A percentile compares a stretch with the other conserved stretches of the same genome.
Conservation (phyloP, 2,888 invertebrate genomes). For the Lasioglossum figueresi region DNA sequence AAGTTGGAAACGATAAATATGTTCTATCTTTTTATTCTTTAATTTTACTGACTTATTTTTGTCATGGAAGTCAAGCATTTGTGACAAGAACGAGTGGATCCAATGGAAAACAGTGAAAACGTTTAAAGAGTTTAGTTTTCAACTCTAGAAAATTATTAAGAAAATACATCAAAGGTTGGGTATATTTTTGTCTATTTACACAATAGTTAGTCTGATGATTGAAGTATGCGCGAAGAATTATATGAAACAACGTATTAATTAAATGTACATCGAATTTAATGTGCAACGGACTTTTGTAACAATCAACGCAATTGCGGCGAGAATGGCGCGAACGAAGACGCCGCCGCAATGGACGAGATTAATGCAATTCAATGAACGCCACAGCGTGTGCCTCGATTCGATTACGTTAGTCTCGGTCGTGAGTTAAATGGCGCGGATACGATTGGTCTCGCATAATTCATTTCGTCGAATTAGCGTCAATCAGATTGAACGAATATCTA, state of each 20-base stretch:
- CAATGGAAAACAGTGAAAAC: too few species aligned
- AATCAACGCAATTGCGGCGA: slow-evolving; percentile 27
- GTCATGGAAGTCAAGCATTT: too few species aligned
- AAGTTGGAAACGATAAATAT: too few species aligned
- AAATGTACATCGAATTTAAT: slow-evolving; percentile 17
- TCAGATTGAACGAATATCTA: not conserved
- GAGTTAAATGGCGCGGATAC: slow-evolving; percentile 59
- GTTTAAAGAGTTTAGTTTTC: too few species aligned
- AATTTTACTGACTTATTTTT: too few species aligned
- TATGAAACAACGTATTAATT: not conserved
- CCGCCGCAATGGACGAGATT: slow-evolving; percentile 46
- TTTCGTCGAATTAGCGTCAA: not conserved
- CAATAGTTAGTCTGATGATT: not conserved
- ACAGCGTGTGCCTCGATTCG: slow-evolving; percentile 67
- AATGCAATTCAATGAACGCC: slow-evolving; percentile 70
- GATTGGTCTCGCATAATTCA: slow-evolving; percentile 57
- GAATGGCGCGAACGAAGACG: slow-evolving; percentile 16
- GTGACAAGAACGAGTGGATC: too few species aligned
- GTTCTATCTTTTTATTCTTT: too few species aligned
- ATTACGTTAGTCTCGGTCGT: slow-evolving; percentile 68
- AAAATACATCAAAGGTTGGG: too few species aligned
- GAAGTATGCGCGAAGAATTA: too few species aligned
- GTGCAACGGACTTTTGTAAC: slow-evolving; percentile 4
- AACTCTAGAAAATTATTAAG: too few species aligned
- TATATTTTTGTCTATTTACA: not conserved